phyloP scores from a whole-genome alignment of 2,888 invertebrate species.

The Drosophila putrida region DNA sequence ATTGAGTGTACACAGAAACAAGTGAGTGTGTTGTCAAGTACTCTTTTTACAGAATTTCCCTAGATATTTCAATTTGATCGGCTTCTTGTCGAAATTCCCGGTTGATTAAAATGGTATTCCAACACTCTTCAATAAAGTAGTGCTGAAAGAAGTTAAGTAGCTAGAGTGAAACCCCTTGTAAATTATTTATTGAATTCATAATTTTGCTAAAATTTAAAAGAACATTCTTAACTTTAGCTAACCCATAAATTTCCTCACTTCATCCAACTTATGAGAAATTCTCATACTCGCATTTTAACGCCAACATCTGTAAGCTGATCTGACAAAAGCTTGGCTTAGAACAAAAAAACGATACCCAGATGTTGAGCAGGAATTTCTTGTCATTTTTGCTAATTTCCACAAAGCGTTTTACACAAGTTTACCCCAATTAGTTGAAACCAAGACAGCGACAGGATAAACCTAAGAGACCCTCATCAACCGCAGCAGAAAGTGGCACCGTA shows the following conservation, averaged over 20 bases:
- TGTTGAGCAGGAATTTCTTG: constrained; percentile 16
- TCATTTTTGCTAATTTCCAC: constrained; percentile 40
- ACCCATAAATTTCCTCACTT: not conserved
- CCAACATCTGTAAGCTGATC: constrained; percentile 3
- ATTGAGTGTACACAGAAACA: constrained; percentile 22
- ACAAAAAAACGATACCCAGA: constrained; percentile 2
- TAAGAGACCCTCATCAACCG: constrained; percentile 44
- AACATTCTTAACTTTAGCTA: not conserved
- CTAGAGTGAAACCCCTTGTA: no score
- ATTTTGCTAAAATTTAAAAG: not conserved
- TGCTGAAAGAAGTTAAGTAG: not conserved
- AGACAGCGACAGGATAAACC: not conserved
- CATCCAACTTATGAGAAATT: not conserved
- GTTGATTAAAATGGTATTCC: constrained; percentile 1
- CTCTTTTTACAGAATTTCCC: not conserved
- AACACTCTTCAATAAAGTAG: not conserved
- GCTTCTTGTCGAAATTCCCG: not conserved
- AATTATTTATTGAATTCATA: not conserved
- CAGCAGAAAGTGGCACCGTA: constrained; percentile 31
- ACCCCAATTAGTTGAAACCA: constrained; percentile 52
- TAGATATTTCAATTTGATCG: not conserved
- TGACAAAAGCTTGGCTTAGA: not conserved
- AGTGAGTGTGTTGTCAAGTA: constrained; percentile 27
- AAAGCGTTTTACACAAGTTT: constrained; percentile 53
- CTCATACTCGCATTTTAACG: not conserved